phyloP scores from a whole-genome alignment of 1,140 invertebrate species.

The Diprion similis region DNA sequence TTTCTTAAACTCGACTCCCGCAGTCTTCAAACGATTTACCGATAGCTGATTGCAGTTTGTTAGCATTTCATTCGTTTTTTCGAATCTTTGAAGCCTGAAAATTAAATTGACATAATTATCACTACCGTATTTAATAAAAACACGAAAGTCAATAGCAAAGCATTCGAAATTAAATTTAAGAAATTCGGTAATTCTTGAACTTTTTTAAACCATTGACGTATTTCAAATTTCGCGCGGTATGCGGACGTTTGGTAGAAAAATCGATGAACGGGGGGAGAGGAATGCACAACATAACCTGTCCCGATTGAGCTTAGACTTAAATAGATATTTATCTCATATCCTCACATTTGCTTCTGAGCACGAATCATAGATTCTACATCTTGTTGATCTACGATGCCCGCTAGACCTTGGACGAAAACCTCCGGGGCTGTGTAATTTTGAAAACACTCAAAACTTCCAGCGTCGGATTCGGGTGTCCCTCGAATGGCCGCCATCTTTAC shows the following conservation, averaged over 20 bases:
- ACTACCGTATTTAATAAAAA: slow-evolving; percentile 17
- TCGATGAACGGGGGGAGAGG: too few relatives aligned
- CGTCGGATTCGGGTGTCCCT: slow-evolving; percentile 70
- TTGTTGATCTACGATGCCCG: slow-evolving; percentile 88
- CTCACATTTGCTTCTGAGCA: slow-evolving; percentile 92
- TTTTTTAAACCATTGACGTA: too few relatives aligned
- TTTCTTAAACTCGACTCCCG: slow-evolving; percentile 86
- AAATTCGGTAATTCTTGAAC: too few relatives aligned
- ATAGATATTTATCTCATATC: slow-evolving; percentile 17
- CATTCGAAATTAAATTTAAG: not conserved
- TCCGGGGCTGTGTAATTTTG: slow-evolving; percentile 90
- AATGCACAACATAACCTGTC: not conserved
- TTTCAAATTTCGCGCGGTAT: too few relatives aligned
- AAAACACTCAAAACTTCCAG: slow-evolving; percentile 80
- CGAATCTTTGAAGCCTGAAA: slow-evolving; percentile 90
- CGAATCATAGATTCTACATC: slow-evolving; percentile 90
- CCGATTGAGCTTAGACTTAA: not conserved
- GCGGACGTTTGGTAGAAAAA: too few relatives aligned
- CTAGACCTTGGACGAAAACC: slow-evolving; percentile 88
- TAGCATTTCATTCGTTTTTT: slow-evolving; percentile 98
- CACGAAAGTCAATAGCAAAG: slow-evolving; percentile 16
- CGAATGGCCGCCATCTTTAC: slow-evolving; percentile 51
- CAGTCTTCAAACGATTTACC: slow-evolving; percentile 78
- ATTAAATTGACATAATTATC: slow-evolving; percentile 31
- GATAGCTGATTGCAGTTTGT: slow-evolving; percentile 93